phyloP scores from a whole-genome alignment of 2,888 invertebrate species.

The Reticulitermes lucifugus region DNA sequence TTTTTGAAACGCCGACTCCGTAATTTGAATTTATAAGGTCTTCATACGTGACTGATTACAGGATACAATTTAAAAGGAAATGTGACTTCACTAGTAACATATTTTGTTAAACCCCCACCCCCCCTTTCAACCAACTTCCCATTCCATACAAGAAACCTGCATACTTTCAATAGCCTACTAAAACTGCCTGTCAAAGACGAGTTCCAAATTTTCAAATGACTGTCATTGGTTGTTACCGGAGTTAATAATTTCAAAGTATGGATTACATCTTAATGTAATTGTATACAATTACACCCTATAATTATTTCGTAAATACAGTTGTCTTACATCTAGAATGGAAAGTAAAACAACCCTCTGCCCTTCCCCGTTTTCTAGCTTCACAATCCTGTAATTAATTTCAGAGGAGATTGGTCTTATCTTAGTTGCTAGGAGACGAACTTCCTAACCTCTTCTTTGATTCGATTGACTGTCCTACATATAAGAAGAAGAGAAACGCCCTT shows the following conservation, averaged over 20 bases:
- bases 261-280: neutral
- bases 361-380: neutral
- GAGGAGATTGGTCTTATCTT: neutral
- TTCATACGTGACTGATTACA: neutral
- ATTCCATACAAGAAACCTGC: neutral
- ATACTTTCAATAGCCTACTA: neutral
- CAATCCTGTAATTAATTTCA: neutral
- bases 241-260: neutral
- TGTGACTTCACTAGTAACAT: neutral
- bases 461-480: constrained; percentile 4
- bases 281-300: neutral
- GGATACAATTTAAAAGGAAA: neutral
- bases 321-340: neutral
- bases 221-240: neutral
- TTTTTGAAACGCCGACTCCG: neutral
- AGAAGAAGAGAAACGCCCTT: constrained; percentile 1
- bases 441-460: neutral
- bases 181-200: neutral
- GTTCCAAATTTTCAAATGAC: neutral
- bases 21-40: neutral
- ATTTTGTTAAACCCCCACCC: neutral
- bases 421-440: neutral
- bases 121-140: neutral
- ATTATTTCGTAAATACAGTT: neutral
- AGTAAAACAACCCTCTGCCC: neutral